Conservation (phyloP, 2,888 invertebrate species). For the Glyphotaelius pellucidus region DNA sequence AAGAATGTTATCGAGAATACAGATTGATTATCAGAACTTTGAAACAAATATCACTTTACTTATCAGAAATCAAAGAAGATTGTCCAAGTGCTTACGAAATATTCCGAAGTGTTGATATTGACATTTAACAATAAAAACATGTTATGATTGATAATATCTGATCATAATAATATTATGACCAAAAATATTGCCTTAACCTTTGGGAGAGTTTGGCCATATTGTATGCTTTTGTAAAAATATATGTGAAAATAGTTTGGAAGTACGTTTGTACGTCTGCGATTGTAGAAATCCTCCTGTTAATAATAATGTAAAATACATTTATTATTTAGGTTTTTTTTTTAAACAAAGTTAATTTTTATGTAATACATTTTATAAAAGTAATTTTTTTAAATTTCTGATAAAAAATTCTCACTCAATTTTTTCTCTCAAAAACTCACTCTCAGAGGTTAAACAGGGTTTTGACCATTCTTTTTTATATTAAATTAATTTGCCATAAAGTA, state of each 20-base stretch:
- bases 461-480: not conserved
- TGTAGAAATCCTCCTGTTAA: too few relatives aligned
- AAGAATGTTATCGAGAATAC: constrained; percentile 58
- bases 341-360: too few relatives aligned
- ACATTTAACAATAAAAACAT: constrained; percentile 23
- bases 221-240: too few relatives aligned
- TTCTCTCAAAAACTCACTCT: too few relatives aligned
- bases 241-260: too few relatives aligned
- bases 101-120: constrained; percentile 46
- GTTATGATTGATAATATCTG: not conserved
- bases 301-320: too few relatives aligned
- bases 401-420: too few relatives aligned
- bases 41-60: constrained; percentile 52
- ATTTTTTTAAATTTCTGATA: too few relatives aligned
- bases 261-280: too few relatives aligned
- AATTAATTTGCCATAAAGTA: not conserved
- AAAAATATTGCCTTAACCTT: not conserved
- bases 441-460: not conserved
- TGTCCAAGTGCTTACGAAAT: constrained; percentile 41
- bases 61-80: constrained; percentile 41
- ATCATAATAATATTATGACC: not conserved
- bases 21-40: constrained; percentile 55
- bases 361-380: too few relatives aligned
- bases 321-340: too few relatives aligned
- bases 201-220: too few relatives aligned